These are phyloP conservation scores for Biston betularia DNA, from an alignment of 2,888 invertebrate species.

Conservation along the genomic window DNA sequence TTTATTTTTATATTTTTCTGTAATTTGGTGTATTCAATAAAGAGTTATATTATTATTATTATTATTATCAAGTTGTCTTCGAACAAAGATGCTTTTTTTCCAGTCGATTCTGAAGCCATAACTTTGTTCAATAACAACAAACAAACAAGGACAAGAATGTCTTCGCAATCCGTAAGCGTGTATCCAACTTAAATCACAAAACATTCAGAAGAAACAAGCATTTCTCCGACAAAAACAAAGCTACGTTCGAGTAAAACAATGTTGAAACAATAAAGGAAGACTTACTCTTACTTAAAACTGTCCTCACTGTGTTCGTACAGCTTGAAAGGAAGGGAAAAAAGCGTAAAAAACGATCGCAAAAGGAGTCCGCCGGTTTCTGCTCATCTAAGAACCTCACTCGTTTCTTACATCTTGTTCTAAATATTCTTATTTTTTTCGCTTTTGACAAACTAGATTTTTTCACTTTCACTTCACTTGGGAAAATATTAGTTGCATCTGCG, in stretches of 20 bases:
- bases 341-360: slow-evolving; percentile 65
- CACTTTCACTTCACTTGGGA: slow-evolving; percentile 65
- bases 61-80: too few relatives aligned
- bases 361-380: slow-evolving; percentile 56
- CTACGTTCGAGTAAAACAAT: slow-evolving; percentile 44
- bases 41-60: too few relatives aligned
- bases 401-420: slow-evolving; percentile 67
- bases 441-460: slow-evolving; percentile 70
- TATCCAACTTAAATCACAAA: slow-evolving; percentile 5
- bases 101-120: not conserved
- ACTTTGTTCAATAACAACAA: not conserved
- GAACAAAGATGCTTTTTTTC: not conserved
- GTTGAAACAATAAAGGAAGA: slow-evolving; percentile 50
- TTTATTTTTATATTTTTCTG: too few relatives aligned
- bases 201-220: slow-evolving; percentile 33
- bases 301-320: slow-evolving; percentile 64
- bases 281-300: slow-evolving; percentile 66
- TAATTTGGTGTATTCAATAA: too few relatives aligned
- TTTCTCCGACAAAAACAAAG: slow-evolving; percentile 40
- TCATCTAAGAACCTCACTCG: slow-evolving; percentile 75
- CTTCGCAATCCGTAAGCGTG: not conserved
- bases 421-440: slow-evolving; percentile 61
- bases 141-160: not conserved
- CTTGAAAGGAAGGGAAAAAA: slow-evolving; percentile 72
- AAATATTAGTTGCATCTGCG: slow-evolving; percentile 50